A percentile compares a stretch with the other conserved stretches of the same genome.
Conservation (phyloP, 2,113 vertebrate species). For the Urocolius indicus region DNA sequence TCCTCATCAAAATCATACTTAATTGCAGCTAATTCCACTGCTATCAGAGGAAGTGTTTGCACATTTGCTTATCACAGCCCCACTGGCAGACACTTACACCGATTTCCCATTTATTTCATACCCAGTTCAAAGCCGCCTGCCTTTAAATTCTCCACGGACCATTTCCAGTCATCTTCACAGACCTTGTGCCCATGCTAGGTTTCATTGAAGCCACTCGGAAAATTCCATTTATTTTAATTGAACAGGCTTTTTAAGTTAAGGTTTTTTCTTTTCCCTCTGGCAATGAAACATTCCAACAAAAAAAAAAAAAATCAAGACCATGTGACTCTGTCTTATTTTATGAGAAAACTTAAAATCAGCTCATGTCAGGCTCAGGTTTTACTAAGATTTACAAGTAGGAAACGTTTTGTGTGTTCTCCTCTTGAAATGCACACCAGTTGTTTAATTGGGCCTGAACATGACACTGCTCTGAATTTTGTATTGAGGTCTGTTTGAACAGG, state of each 20-base stretch:
- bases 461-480: background rate
- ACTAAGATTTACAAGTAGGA: background rate
- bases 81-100: background rate
- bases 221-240: constrained; percentile 49
- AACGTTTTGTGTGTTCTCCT: background rate
- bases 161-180: constrained; percentile 33
- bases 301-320: background rate
- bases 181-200: background rate
- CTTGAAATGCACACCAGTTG: background rate
- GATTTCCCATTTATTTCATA: background rate
- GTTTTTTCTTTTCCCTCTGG: background rate
- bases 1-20: background rate
- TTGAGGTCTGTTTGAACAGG: background rate
- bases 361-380: background rate
- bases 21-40: constrained; percentile 46
- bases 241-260: background rate
- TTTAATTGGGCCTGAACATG: background rate
- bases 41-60: constrained; percentile 19
- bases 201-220: constrained; percentile 29
- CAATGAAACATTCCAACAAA: background rate
- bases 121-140: constrained; percentile 46
- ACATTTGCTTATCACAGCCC: constrained; percentile 45
- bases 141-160: constrained; percentile 18
- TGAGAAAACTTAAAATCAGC: background rate
- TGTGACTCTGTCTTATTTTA: background rate